Conservation (phyloP, 2,113 vertebrate genomes). For the Sprattus sprattus region DNA sequence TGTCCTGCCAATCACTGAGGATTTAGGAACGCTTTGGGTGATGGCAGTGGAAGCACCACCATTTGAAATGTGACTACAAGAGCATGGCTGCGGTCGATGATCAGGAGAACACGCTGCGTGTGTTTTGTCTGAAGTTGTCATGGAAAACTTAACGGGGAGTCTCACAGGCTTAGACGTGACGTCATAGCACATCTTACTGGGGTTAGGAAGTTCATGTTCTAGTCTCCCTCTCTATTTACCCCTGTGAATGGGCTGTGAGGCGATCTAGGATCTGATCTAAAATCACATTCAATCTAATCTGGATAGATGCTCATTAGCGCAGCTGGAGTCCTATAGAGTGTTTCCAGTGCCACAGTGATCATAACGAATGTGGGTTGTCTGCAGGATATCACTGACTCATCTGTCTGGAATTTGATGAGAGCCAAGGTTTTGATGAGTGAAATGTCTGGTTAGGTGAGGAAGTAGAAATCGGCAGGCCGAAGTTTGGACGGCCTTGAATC, state of each 20-base stretch:
- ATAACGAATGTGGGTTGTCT: neutral
- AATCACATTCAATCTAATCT: neutral
- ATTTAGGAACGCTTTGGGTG: neutral
- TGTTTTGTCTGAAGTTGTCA: neutral
- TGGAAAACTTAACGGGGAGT: neutral
- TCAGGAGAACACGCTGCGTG: neutral
- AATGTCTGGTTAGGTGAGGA: neutral
- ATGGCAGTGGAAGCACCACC: neutral
- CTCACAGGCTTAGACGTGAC: neutral
- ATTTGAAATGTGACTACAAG: neutral
- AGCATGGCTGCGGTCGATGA: neutral
- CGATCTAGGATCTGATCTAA: neutral
- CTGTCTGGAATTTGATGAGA: neutral
- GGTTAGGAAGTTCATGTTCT: neutral
- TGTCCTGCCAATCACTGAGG: neutral
- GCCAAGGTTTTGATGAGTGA: neutral
- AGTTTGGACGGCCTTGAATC: neutral
- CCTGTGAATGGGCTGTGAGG: neutral
- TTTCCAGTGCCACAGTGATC: neutral
- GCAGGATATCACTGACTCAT: neutral
- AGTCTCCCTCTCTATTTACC: too few relatives aligned
- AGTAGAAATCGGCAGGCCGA: neutral
- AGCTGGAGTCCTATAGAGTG: neutral
- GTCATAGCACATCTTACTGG: neutral
- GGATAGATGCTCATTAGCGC: neutral